A percentile compares a stretch with the other conserved stretches of the same genome.
phyloP scores from a whole-genome alignment of 2,113 vertebrate genomes.

The Anoplopoma fimbria region DNA sequence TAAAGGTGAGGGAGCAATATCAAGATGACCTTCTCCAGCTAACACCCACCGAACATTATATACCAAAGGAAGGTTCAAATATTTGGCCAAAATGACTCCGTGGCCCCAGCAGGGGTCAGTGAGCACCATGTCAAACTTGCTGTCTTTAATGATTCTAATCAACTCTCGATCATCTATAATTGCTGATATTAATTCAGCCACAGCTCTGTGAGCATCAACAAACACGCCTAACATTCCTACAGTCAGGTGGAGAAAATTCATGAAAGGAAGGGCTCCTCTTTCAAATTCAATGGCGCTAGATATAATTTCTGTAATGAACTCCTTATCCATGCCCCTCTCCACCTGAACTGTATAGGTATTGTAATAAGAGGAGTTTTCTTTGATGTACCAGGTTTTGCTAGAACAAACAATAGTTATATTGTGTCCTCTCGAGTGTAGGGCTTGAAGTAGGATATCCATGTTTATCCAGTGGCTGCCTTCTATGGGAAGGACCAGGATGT shows the following conservation, averaged over 20 bases:
- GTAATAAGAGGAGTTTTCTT: conserved; percentile 56
- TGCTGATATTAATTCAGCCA: conserved; percentile 21
- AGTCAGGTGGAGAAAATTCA: neutral
- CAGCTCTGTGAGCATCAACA: neutral
- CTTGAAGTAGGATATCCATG: conserved; percentile 73
- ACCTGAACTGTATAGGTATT: conserved; percentile 47
- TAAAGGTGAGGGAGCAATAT: conserved; percentile 74
- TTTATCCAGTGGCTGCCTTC: conserved; percentile 82
- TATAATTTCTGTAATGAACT: neutral
- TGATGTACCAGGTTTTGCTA: conserved; percentile 72
- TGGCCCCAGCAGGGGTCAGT: conserved; percentile 71
- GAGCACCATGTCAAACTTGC: conserved; percentile 75
- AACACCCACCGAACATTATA: conserved; percentile 78
- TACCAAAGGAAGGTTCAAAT: conserved; percentile 78
- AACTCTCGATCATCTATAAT: conserved; percentile 57
- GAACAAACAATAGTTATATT: conserved; percentile 60
- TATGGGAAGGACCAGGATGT: conserved; percentile 72
- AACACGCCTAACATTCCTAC: conserved; percentile 10
- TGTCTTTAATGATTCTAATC: conserved; percentile 49
- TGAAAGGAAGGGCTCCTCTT: conserved; percentile 31
- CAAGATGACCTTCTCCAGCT: conserved; percentile 65
- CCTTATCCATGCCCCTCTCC: conserved; percentile 17
- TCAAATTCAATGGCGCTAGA: neutral
- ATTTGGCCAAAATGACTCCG: conserved; percentile 75
- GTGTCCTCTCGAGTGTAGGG: conserved; percentile 71